A percentile compares a stretch with the other conserved stretches of the same genome.
Evolutionary conservation across 2,113 vertebrate species (phyloP).

Genomic region (Melanerpes formicivorus): DNA sequence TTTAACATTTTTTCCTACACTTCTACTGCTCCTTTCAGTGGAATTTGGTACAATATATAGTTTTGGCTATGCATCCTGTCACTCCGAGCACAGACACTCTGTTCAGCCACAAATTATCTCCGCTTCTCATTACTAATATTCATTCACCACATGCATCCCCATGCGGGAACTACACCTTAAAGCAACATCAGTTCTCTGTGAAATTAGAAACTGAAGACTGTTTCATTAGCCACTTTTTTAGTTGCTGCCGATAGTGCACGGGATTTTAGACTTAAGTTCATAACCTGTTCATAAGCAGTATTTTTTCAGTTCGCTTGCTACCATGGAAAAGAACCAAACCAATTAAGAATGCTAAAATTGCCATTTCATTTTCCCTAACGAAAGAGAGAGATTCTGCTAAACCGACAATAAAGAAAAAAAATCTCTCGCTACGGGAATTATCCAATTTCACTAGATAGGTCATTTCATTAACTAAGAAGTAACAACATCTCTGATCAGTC

Average conservation of each 20-base stretch:
- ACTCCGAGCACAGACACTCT: slow-evolving; percentile 32
- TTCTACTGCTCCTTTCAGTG: slow-evolving; percentile 30
- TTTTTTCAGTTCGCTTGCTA: slow-evolving; percentile 54
- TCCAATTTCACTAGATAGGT: slow-evolving; percentile 30
- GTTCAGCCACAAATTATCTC: slow-evolving; percentile 72
- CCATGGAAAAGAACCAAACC: slow-evolving; percentile 37
- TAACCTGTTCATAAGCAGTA: slow-evolving; percentile 27
- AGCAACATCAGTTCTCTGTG: slow-evolving; percentile 68
- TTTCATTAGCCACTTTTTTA: slow-evolving; percentile 60
- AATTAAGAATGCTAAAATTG: slow-evolving; percentile 70
- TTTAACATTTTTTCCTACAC: slow-evolving; percentile 51
- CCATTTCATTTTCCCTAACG: neutral
- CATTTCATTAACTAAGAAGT: slow-evolving; percentile 57
- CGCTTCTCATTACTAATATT: slow-evolving; percentile 67
- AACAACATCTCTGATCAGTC: slow-evolving; percentile 41
- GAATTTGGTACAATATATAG: slow-evolving; percentile 53
- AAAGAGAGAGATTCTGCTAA: slow-evolving; percentile 41
- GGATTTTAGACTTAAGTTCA: slow-evolving; percentile 50
- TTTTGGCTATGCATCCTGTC: slow-evolving; percentile 24
- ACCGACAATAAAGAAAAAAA: slow-evolving; percentile 42
- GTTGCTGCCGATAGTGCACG: neutral
- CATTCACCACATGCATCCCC: slow-evolving; percentile 57
- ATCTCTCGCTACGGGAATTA: neutral
- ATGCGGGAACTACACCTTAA: slow-evolving; percentile 49
- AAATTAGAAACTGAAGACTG: slow-evolving; percentile 70